phyloP scores from a whole-genome alignment of 2,888 invertebrate genomes.

The Drosophila fulvimacula region DNA sequence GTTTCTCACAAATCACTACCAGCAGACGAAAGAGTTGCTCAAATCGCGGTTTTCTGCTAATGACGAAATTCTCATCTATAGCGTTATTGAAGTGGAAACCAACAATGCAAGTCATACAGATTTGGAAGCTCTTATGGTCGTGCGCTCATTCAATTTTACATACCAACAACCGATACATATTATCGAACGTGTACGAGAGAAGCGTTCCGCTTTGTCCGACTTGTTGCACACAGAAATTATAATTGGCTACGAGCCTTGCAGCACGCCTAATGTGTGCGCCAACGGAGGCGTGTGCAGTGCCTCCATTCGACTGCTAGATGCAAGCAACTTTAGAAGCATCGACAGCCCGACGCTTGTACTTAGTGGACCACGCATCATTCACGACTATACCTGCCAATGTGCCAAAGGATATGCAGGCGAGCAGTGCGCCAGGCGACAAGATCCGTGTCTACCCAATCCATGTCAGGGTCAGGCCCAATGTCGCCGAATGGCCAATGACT shows the following conservation, averaged over 20 bases:
- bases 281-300: slow-evolving; percentile 92
- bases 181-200: slow-evolving; percentile 88
- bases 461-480: slow-evolving; percentile 94
- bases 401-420: slow-evolving; percentile 93
- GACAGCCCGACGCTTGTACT: slow-evolving; percentile 93
- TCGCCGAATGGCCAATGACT: slow-evolving; percentile 92
- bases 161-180: slow-evolving; percentile 89
- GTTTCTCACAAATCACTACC: slow-evolving; percentile 92
- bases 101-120: slow-evolving; percentile 78
- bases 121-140: slow-evolving; percentile 90
- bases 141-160: slow-evolving; percentile 86
- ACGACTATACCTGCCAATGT: slow-evolving; percentile 93
- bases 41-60: slow-evolving; percentile 88
- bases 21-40: slow-evolving; percentile 89
- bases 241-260: slow-evolving; percentile 93
- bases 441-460: slow-evolving; percentile 95
- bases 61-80: slow-evolving; percentile 89
- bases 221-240: slow-evolving; percentile 87
- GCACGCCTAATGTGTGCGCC: slow-evolving; percentile 88
- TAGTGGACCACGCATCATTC: slow-evolving; percentile 92
- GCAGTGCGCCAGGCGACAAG: slow-evolving; percentile 93
- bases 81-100: slow-evolving; percentile 86
- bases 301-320: slow-evolving; percentile 88
- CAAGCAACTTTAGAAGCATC: slow-evolving; percentile 86
- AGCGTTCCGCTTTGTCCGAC: slow-evolving; percentile 88